A percentile compares a stretch with the other conserved stretches of the same genome.
phyloP scores from a whole-genome alignment of 2,113 vertebrate genomes.

The Peromyscus maniculatus region DNA sequence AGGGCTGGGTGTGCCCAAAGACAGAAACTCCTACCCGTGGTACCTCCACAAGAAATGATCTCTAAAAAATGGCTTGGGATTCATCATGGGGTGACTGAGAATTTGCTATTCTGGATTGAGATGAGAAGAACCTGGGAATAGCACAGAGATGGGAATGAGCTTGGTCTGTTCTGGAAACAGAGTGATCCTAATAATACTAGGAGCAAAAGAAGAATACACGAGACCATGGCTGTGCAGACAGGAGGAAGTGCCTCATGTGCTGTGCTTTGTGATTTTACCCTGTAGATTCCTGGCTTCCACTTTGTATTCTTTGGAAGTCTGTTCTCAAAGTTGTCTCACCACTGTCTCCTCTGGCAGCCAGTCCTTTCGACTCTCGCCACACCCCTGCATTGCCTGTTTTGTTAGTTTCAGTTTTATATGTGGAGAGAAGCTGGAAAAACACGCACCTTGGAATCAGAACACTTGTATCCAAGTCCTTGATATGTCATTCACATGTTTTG shows the following conservation, averaged over 20 bases:
- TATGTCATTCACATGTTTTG: not conserved
- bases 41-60: not conserved
- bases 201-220: not conserved
- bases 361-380: fast-evolving
- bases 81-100: not conserved
- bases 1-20: not conserved
- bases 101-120: not conserved
- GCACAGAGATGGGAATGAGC: not conserved
- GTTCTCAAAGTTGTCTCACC: not conserved
- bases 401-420: not conserved
- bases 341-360: not conserved
- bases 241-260: not conserved
- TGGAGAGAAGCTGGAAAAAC: not conserved
- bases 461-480: not conserved
- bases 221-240: not conserved
- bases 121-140: fast-evolving
- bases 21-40: too few species aligned
- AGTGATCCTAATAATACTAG: not conserved
- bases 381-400: fast-evolving
- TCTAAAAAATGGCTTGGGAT: not conserved
- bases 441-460: not conserved
- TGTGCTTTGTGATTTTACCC: not conserved
- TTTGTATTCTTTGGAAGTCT: not conserved
- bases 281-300: not conserved
- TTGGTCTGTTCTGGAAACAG: not conserved